Conservation (phyloP, 2,113 vertebrate species). For the Oxyruncus cristatus region DNA sequence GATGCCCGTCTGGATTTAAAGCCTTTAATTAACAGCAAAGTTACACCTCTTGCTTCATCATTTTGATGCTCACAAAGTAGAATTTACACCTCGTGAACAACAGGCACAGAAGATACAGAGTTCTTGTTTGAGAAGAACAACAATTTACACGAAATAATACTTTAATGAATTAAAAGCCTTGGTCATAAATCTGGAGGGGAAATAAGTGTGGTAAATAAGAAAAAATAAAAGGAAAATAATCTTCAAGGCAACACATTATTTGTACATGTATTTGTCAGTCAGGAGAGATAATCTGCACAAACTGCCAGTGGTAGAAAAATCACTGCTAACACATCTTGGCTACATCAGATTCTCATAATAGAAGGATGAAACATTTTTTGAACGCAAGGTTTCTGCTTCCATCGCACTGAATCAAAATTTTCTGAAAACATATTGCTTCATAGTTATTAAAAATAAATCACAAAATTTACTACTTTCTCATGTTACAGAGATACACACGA, state of each 20-base stretch:
- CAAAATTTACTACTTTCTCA: conserved; percentile 1
- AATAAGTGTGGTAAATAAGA: not conserved
- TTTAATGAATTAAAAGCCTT: not conserved
- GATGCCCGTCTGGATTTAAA: not conserved
- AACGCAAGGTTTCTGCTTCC: not conserved
- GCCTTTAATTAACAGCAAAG: not conserved
- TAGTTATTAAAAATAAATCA: conserved; percentile 43
- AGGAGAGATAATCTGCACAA: not conserved
- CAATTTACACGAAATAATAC: not conserved
- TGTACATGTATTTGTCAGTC: not conserved
- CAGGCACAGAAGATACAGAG: not conserved
- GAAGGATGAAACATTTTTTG: not conserved
- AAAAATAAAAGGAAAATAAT: not conserved
- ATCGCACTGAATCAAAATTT: not conserved
- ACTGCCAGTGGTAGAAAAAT: not conserved
- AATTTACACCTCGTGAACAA: not conserved
- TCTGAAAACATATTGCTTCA: conserved; percentile 45
- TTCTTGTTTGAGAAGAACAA: not conserved
- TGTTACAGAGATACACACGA: not conserved
- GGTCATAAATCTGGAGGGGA: not conserved
- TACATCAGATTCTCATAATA: not conserved
- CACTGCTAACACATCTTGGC: not conserved
- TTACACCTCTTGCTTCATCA: not conserved
- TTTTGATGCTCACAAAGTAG: not conserved
- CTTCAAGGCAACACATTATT: not conserved